phyloP scores from a whole-genome alignment of 2,113 vertebrate species.

The Pseudorhombus dupliciocellatus region DNA sequence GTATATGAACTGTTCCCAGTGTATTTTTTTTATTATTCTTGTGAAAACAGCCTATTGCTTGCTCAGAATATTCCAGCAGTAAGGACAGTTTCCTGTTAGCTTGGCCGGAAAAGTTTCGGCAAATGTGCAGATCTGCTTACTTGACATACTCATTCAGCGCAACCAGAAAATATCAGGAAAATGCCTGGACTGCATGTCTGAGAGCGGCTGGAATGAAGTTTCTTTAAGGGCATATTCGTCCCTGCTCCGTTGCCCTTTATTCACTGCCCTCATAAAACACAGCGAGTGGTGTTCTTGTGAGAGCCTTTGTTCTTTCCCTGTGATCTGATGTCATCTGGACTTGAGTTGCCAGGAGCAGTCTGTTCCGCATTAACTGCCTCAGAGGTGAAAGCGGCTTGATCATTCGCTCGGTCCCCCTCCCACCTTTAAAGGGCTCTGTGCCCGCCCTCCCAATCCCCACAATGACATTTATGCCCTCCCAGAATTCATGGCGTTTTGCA shows the following conservation, averaged over 20 bases:
- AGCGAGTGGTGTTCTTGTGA: slow-evolving; percentile 29
- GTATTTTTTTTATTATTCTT: too few relatives aligned
- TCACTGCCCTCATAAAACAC: slow-evolving; percentile 17
- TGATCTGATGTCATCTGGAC: slow-evolving; percentile 74
- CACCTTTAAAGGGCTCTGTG: slow-evolving; percentile 18
- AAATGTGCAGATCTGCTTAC: too few relatives aligned
- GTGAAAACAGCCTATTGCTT: too few relatives aligned
- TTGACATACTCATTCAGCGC: neutral
- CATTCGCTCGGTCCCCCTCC: slow-evolving; percentile 60
- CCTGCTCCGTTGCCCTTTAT: slow-evolving; percentile 20
- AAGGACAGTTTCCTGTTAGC: neutral
- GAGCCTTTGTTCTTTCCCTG: slow-evolving; percentile 62
- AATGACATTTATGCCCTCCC: neutral
- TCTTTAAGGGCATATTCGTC: neutral
- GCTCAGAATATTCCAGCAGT: neutral
- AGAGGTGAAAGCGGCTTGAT: slow-evolving; percentile 72
- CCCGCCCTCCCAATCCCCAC: neutral
- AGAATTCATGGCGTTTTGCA: neutral
- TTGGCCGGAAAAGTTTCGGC: neutral
- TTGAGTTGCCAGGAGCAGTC: slow-evolving; percentile 60
- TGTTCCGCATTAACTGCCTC: slow-evolving; percentile 71
- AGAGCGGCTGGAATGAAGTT: neutral
- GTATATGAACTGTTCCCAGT: too few relatives aligned
- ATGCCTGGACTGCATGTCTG: neutral
- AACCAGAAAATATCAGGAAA: neutral